Base-by-base conservation (phyloP, 1,140 invertebrate species). In the Psilanteris sp. region DNA sequence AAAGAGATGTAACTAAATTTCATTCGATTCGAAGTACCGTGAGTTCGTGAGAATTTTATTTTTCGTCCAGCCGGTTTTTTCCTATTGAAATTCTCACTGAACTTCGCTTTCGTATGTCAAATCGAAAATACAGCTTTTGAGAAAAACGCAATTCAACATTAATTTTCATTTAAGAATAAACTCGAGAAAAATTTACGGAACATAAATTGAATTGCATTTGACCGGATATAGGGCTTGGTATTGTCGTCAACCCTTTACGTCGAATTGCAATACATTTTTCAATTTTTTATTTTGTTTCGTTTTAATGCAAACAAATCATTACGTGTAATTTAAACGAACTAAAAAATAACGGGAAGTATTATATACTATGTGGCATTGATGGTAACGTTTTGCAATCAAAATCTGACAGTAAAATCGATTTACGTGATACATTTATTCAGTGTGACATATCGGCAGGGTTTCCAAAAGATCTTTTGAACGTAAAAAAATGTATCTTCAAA, bases 401-500 rank as follows among this genome's bases (percentile, higher is more conserved):
- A 14, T 4, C 10, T 9, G 10, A 7, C 9, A 20, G 10, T 20
- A 15, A 55, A 41, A 55, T 15, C 27, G 37, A 57, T 57, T 57
- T 36, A 43, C 10, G 27, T 4, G 52, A 32, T 57, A 20, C 10
- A 57, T 26, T 59, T 59, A 59, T 59, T 44, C 29, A 0, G 8
- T 24, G 11, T 44, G 39, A 44, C 39, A 31, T 34, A 36, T 36
- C 26, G 39, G 24, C 11, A 15, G 18, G 11, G 26, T 44, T n/a
- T 44, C 39, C 11, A 36, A 24, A 59, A 39, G 27, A 13, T 59
- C 54, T 44, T 44, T 59, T 59, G 10, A 59, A 59, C 27, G 13
- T 44, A 59, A 59, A 59, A 59, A 59, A 59, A 31, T 43, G 37
- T 43, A 43, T 57, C 37, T 57, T 44, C 29, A 44, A 34, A 59